Evolutionary conservation across 2,113 vertebrate genomes (phyloP).

Genomic region (Dendropsophus ebraccatus): DNA sequence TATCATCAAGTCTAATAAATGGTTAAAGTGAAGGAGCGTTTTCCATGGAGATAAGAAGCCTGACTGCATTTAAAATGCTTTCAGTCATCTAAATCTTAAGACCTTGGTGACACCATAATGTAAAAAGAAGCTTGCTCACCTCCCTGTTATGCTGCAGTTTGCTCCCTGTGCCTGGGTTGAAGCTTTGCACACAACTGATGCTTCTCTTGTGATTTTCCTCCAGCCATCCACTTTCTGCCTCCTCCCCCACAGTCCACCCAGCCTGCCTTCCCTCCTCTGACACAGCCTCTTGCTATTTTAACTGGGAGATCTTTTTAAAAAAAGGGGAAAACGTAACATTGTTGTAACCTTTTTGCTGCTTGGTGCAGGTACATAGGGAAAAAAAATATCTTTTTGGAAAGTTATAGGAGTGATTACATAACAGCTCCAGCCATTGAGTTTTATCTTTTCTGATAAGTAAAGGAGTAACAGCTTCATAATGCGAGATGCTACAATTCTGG

Average conservation of each 20-base stretch:
- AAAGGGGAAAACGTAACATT: neutral
- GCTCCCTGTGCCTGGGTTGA: neutral
- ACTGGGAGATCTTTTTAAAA: neutral
- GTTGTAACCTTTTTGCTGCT: neutral
- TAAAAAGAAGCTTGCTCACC: constrained; percentile 18
- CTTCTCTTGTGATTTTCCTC: constrained; percentile 31
- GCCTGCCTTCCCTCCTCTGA: neutral
- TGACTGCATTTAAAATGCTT: neutral
- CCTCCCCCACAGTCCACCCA: constrained; percentile 31
- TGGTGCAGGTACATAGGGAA: neutral
- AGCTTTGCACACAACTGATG: constrained; percentile 20
- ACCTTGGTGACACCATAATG: neutral
- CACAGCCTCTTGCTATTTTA: neutral
- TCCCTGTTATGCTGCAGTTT: neutral
- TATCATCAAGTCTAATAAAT: neutral
- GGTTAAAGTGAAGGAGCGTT: neutral
- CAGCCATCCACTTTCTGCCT: constrained; percentile 7
- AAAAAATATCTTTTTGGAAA: neutral
- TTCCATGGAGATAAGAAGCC: neutral
- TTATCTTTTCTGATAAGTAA: neutral
- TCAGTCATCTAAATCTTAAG: neutral
- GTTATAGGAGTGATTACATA: neutral
- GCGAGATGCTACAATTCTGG: neutral
- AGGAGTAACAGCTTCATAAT: neutral
- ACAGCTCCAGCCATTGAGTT: neutral